Conservation (phyloP, 2,113 vertebrate species). For the Reinhardtius hippoglossoides region DNA sequence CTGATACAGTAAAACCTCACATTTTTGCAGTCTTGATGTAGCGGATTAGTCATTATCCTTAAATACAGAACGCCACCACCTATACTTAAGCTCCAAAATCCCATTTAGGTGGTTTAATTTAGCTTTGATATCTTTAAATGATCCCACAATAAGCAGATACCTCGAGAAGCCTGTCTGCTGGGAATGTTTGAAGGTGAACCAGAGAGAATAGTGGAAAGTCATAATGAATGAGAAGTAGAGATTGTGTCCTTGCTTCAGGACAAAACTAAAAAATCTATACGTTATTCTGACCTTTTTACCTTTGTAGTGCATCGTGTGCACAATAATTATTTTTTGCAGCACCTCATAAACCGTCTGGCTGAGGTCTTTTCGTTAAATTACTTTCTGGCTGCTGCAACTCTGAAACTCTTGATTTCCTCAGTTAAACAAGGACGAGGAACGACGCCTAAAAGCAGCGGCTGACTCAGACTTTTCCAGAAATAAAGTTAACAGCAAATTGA, state of each 20-base stretch:
- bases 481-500: slow-evolving; percentile 39
- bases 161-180: slow-evolving; percentile 23
- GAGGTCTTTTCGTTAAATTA: slow-evolving; percentile 53
- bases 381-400: slow-evolving; percentile 46
- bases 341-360: slow-evolving; percentile 58
- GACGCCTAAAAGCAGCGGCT: slow-evolving; percentile 43
- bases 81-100: slow-evolving; percentile 70
- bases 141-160: slow-evolving; percentile 57
- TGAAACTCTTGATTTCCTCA: slow-evolving; percentile 50
- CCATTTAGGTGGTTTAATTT: slow-evolving; percentile 71
- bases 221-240: slow-evolving; percentile 1
- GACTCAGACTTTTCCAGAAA: slow-evolving; percentile 69
- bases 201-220: neutral
- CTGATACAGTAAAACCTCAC: slow-evolving; percentile 65
- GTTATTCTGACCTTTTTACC: slow-evolving; percentile 60
- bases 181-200: slow-evolving; percentile 12
- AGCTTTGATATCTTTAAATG: slow-evolving; percentile 72
- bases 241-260: slow-evolving; percentile 9
- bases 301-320: slow-evolving; percentile 36
- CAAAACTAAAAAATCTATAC: slow-evolving; percentile 8
- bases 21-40: slow-evolving; percentile 70
- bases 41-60: slow-evolving; percentile 79
- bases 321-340: slow-evolving; percentile 25
- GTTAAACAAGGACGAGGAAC: slow-evolving; percentile 31
- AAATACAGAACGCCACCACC: slow-evolving; percentile 78